These are phyloP conservation scores for Xylota segnis DNA, from an alignment of 2,888 invertebrate species.

Conservation along the genomic window DNA sequence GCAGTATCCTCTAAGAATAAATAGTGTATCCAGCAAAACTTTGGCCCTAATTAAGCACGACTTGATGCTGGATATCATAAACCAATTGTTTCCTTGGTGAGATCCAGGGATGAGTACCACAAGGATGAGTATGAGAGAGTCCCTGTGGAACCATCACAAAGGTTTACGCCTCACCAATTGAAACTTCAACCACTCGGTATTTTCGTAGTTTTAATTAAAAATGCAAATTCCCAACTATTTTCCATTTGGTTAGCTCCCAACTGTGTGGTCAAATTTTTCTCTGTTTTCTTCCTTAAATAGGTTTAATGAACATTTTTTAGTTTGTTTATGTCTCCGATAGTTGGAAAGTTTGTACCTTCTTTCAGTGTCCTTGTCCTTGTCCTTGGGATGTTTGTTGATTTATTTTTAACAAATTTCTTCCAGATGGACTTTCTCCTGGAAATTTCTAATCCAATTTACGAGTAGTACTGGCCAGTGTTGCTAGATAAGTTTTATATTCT, in stretches of 20 bases:
- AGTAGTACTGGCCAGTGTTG: conserved; percentile 4
- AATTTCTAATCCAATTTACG: conserved; percentile 15
- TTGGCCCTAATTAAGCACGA: no score
- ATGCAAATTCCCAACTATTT: not conserved
- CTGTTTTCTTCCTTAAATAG: not conserved
- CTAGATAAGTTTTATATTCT: not conserved
- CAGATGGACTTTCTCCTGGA: conserved; percentile 15
- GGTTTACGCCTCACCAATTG: not conserved
- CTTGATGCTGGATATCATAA: no score
- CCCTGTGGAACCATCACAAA: no score
- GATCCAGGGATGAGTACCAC: no score
- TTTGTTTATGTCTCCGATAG: no score
- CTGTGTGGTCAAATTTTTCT: not conserved
- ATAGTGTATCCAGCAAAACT: no score
- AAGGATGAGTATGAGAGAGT: no score
- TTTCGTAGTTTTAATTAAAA: conserved; percentile 28
- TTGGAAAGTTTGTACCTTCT: not conserved
- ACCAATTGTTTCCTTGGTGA: no score
- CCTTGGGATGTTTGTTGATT: conserved; percentile 6
- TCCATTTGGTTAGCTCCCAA: not conserved
- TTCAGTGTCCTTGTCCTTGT: not conserved
- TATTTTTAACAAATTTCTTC: not conserved
- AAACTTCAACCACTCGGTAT: not conserved
- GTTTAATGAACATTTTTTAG: not conserved
- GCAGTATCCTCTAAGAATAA: no score